These are phyloP conservation scores for Polydrusus tereticollis DNA, from an alignment of 2,888 invertebrate genomes.

Conservation along the genomic window DNA sequence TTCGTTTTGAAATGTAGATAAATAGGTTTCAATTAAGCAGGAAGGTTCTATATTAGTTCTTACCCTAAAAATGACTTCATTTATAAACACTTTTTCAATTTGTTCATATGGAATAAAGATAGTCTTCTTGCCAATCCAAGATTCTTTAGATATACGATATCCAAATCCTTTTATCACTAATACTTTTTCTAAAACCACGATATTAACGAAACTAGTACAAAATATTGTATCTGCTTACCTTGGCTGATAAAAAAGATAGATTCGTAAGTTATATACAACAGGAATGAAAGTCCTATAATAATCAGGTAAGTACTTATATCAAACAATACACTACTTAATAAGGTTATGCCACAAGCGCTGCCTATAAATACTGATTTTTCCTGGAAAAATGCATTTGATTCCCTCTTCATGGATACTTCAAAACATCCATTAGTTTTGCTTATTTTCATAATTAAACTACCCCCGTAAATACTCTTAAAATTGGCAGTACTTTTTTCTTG, in stretches of 20 bases:
- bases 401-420: slow-evolving; percentile 4
- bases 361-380: not conserved
- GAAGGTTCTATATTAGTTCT: too few species aligned
- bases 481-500: not conserved
- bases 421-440: slow-evolving; percentile 9
- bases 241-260: slow-evolving; percentile 2
- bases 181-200: slow-evolving; percentile 46
- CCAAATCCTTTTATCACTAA: slow-evolving; percentile 49
- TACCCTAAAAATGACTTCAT: slow-evolving; percentile 52
- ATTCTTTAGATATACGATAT: slow-evolving; percentile 46
- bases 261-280: not conserved
- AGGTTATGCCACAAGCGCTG: slow-evolving; percentile 10
- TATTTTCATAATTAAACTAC: slow-evolving; percentile 9
- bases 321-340: not conserved
- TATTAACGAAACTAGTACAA: not conserved
- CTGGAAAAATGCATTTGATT: not conserved
- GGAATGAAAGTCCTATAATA: not conserved
- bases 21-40: too few species aligned
- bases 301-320: not conserved
- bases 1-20: not conserved
- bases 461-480: slow-evolving; percentile 10
- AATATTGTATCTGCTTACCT: slow-evolving; percentile 15
- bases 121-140: slow-evolving; percentile 35
- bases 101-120: slow-evolving; percentile 51
- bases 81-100: slow-evolving; percentile 53